Conservation (phyloP, 2,113 vertebrate species). For the Pithys albifrons region DNA sequence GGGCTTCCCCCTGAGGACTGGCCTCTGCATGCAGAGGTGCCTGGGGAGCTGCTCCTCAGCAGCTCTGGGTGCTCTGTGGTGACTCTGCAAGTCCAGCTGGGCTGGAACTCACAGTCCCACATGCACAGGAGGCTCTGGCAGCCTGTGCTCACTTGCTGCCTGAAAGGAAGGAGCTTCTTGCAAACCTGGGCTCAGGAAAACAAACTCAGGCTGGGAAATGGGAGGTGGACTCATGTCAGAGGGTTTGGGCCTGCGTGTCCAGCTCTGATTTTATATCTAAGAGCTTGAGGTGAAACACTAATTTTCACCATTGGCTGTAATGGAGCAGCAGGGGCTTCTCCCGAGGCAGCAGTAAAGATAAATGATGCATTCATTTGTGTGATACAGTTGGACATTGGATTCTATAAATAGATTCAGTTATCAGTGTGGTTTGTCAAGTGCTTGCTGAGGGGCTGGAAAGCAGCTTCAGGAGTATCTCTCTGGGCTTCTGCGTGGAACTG, state of each 20-base stretch:
- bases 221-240: not conserved
- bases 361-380: not conserved
- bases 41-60: not conserved
- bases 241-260: not conserved
- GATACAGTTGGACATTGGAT: not conserved
- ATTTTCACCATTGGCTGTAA: accelerated
- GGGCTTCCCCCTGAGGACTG: not conserved
- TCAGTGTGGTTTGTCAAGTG: not conserved
- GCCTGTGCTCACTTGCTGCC: not conserved
- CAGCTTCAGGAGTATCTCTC: not conserved
- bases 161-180: not conserved
- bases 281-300: not conserved
- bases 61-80: not conserved
- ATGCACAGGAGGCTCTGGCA: not conserved
- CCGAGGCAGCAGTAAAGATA: not conserved
- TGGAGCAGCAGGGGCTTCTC: not conserved
- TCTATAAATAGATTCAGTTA: constrained; percentile 40
- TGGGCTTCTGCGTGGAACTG: not conserved
- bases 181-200: not conserved
- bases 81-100: not conserved
- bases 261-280: not conserved
- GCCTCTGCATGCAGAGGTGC: not conserved
- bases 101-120: not conserved
- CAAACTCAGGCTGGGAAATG: not conserved
- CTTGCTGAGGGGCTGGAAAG: not conserved